phyloP scores from a whole-genome alignment of 1,140 invertebrate species.

The Telenomus remus region DNA sequence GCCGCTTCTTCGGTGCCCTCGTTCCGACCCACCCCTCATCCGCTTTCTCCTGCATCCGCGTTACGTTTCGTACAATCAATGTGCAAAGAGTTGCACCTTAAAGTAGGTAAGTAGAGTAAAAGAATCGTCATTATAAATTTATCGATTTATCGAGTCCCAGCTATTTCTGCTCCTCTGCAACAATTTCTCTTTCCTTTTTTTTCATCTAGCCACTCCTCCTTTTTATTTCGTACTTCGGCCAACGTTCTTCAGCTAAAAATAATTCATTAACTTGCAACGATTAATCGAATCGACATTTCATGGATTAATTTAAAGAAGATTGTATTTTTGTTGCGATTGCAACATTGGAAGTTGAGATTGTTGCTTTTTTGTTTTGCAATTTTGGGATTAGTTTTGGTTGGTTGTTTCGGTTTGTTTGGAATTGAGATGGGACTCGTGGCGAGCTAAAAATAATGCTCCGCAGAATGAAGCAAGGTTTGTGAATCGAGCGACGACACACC shows the following conservation, averaged over 20 bases:
- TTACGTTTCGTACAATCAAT: conserved; percentile 40
- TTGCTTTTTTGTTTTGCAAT: too few species aligned
- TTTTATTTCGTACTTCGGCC: too few species aligned
- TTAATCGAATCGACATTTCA: too few species aligned
- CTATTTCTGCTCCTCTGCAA: conserved; percentile 6
- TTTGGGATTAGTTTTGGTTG: too few species aligned
- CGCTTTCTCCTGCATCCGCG: conserved; percentile 28
- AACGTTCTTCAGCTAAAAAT: too few species aligned
- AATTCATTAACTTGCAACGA: too few species aligned
- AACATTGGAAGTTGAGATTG: too few species aligned
- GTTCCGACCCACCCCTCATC: conserved; percentile 31
- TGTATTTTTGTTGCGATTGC: too few species aligned
- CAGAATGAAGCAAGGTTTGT: conserved; percentile 47
- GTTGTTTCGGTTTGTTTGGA: too few species aligned
- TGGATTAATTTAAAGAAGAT: too few species aligned
- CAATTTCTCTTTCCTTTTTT: background rate
- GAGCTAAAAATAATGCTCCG: conserved; percentile 21
- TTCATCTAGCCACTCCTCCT: too few species aligned
- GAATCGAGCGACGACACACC: conserved; percentile 32
- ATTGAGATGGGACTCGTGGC: too few species aligned
- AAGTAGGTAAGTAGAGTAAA: conserved; percentile 50
- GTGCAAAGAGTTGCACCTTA: conserved; percentile 46
- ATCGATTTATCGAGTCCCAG: conserved; percentile 36
- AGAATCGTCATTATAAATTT: conserved; percentile 35
- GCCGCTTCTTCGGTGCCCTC: conserved; percentile 50